Evolutionary conservation across 2,797 vertebrate genomes (phyloP).

Genomic region (Alauda arvensis): DNA sequence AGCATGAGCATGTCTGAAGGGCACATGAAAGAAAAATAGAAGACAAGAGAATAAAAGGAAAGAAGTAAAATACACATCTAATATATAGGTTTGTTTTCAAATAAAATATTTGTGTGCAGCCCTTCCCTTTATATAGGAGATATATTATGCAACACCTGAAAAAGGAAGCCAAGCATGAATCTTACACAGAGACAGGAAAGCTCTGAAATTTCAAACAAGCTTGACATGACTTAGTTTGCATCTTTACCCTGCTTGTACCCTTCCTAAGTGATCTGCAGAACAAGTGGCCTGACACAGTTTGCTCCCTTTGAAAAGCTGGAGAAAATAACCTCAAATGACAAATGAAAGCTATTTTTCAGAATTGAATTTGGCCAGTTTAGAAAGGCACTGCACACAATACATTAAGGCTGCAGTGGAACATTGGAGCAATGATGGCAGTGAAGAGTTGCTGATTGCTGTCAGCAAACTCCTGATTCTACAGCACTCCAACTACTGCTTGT

Average conservation of each 20-base stretch:
- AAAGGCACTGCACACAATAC: background rate
- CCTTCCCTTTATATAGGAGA: background rate
- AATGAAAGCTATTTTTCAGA: background rate
- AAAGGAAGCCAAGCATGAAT: background rate
- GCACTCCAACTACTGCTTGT: background rate
- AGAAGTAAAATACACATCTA: background rate
- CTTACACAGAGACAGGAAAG: background rate
- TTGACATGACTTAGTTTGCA: background rate
- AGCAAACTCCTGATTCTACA: background rate
- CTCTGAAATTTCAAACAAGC: background rate
- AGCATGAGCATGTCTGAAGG: background rate
- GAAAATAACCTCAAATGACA: background rate
- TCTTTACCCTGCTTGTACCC: background rate
- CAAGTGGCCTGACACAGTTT: background rate
- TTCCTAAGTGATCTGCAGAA: background rate
- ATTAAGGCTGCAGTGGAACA: background rate
- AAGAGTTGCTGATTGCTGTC: background rate
- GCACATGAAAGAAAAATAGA: background rate
- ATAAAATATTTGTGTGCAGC: background rate
- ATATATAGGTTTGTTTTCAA: background rate
- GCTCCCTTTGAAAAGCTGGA: background rate
- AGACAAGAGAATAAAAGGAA: background rate
- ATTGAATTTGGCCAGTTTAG: background rate
- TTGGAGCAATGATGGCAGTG: rapidly evolving
- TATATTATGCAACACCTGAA: background rate